Percentiles rank a stretch among this genome's conserved stretches.
Evolutionary conservation across 2,113 vertebrate genomes (phyloP).

Genomic region (Phylloscopus trochiloides): DNA sequence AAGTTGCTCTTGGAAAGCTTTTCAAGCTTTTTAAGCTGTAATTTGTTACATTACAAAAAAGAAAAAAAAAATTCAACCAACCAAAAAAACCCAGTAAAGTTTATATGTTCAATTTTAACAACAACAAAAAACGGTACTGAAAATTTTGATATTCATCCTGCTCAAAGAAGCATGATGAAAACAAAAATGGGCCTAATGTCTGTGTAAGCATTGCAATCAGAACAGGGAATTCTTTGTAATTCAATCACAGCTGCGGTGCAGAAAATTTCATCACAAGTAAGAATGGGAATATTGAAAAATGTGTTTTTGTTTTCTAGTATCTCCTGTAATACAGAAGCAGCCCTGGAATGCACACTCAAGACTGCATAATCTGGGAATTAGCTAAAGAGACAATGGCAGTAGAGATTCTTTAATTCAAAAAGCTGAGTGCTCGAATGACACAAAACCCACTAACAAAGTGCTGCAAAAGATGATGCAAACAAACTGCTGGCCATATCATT

Average conservation of each 20-base stretch:
- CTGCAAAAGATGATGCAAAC: background rate
- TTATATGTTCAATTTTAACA: constrained; percentile 8
- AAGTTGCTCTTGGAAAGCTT: background rate
- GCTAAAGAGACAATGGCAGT: background rate
- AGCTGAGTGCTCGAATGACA: background rate
- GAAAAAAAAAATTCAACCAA: no score
- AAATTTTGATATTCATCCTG: background rate
- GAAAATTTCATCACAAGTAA: background rate
- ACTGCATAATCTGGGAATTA: background rate
- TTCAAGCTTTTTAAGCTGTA: background rate
- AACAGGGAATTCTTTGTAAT: background rate
- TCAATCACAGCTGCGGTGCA: background rate
- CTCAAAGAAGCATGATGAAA: background rate
- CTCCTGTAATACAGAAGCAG: background rate
- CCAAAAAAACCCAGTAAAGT: background rate
- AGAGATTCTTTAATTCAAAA: background rate
- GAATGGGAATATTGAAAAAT: background rate
- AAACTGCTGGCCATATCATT: background rate
- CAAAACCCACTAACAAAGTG: background rate
- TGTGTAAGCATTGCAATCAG: background rate
- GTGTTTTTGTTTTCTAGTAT: background rate
- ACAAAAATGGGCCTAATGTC: background rate
- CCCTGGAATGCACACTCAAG: background rate
- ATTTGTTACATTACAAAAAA: background rate
- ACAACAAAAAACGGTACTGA: background rate